Conservation (phyloP, 1,140 invertebrate species). For the Caenorhabditis tropicalis region DNA sequence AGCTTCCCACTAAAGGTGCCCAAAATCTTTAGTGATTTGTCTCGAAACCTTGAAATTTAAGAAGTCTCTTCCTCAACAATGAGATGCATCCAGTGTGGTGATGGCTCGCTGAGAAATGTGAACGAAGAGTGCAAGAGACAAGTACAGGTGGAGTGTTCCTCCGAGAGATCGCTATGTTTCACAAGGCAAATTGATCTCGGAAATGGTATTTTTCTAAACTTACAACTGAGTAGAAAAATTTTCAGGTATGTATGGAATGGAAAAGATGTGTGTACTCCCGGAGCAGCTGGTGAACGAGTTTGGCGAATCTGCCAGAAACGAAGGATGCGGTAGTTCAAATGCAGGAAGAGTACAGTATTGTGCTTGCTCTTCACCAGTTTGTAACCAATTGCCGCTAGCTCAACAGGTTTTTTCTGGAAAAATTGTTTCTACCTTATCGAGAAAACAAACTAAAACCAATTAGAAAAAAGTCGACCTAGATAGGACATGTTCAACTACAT, state of each 20-base stretch:
- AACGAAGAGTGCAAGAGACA: conserved; percentile 39
- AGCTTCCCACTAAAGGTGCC: conserved; percentile 3
- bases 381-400: conserved; percentile 56
- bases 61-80: conserved; percentile 34
- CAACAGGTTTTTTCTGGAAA: conserved; percentile 49
- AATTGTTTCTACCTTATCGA: too few species aligned
- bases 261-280: conserved; percentile 62
- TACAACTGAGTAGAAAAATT: not conserved
- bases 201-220: conserved; percentile 44
- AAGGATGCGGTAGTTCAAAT: conserved; percentile 54
- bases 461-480: too few species aligned
- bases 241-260: conserved; percentile 60
- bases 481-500: not conserved
- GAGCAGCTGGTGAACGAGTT: conserved; percentile 47
- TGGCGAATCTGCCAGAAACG: conserved; percentile 41
- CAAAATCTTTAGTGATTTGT: not conserved
- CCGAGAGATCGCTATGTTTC: conserved; percentile 61
- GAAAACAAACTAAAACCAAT: too few species aligned
- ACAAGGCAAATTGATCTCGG: conserved; percentile 61
- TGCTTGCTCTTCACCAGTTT: conserved; percentile 59
- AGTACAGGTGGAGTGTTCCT: conserved; percentile 56
- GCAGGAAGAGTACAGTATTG: conserved; percentile 54
- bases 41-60: not conserved
- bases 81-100: conserved; percentile 52
- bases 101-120: conserved; percentile 43